A percentile compares a stretch with the other conserved stretches of the same genome.
Evolutionary conservation across 2,113 vertebrate genomes (phyloP).

Genomic region (Promerops cafer): DNA sequence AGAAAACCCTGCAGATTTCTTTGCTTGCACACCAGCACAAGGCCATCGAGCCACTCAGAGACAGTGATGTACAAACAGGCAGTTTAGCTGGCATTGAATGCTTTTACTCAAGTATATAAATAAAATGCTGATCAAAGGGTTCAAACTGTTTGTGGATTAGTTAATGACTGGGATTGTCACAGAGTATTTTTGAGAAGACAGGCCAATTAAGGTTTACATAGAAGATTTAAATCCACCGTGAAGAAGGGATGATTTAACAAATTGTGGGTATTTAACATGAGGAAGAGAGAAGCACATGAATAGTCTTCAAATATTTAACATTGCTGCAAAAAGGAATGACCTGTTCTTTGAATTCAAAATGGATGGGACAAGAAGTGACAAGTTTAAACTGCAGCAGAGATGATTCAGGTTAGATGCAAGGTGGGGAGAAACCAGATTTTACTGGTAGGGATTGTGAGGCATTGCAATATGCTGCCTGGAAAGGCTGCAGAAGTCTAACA

Average conservation of each 20-base stretch:
- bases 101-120: not conserved
- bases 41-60: not conserved
- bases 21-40: not conserved
- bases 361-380: not conserved
- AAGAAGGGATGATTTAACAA: constrained; percentile 9
- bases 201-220: constrained; percentile 12
- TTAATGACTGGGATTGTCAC: not conserved
- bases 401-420: not conserved
- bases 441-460: not conserved
- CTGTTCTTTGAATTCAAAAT: not conserved
- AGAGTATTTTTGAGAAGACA: constrained; percentile 12
- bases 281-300: not conserved
- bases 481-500: not conserved
- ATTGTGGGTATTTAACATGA: not conserved
- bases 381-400: not conserved
- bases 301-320: constrained; percentile 19
- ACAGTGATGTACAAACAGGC: not conserved
- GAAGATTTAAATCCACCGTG: not conserved
- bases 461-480: not conserved
- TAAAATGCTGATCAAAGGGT: not conserved
- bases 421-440: not conserved
- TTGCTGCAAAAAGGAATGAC: not conserved
- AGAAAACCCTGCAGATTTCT: not conserved
- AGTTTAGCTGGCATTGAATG: not conserved
- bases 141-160: constrained; percentile 24